Base-by-base conservation (phyloP, 2,888 invertebrate genomes). In the Mythimna impura region DNA sequence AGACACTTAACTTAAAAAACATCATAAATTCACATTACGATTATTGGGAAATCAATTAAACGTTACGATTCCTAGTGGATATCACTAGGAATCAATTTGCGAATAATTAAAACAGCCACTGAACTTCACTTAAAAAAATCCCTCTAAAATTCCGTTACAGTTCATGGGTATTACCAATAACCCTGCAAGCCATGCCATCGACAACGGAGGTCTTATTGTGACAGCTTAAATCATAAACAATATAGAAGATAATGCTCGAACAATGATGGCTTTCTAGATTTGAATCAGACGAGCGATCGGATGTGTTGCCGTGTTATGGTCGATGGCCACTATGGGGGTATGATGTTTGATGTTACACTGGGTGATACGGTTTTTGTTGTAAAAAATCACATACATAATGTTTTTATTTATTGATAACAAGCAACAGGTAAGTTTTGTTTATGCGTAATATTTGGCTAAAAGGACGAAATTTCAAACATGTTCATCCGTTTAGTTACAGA, bases 191-290 rank as follows among this genome's bases (percentile, higher is more conserved):
- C 55, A 64, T 60, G 52, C 60, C 47, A 62, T 58, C 58, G 70
- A 73, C 66, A 50, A 22, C 54, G 34, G 67, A 76, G 71, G 57
- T 83, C 57, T 60, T 69, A 82, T 82, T 82, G 72, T 65, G 67
- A 36, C 64, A 65, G 76, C 64, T 80, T 75, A 70, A 61, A 83
- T 63, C 58, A 81, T 76, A 72, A 76, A 78, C 76, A 84, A 81
- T 86, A 65, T 66, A 60, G 63, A 73, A 73, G 76, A 72, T 78
- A 76, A 78, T 77, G 30, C 74, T 57, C 74, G 47, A 68, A 86
- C 80, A 81, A 85, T 85, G 76, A 87, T 79, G 71, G 83, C 77
- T 86, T 81, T 76, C 73, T 72, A 80, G 87, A 87, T 87, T 74
- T 71, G 30, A 74, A 83, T 80, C 84, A 50, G 34, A 30, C 34